These are phyloP conservation scores for Ellobium chinense DNA, from an alignment of 2,888 invertebrate species.

Conservation along the genomic window DNA sequence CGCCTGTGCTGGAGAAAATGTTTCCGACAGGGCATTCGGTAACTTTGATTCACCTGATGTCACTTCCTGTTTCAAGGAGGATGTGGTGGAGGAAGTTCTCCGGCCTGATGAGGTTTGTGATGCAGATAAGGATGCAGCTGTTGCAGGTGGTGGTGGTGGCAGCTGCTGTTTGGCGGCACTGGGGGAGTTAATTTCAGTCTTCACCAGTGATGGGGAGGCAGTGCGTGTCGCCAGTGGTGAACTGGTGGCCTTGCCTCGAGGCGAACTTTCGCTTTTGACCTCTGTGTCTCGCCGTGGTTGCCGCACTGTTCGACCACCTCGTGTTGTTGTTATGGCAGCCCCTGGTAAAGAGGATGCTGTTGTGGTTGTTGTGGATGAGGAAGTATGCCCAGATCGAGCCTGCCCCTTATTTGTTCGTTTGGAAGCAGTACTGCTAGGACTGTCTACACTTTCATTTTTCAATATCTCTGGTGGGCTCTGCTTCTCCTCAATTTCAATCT, in stretches of 20 bases:
- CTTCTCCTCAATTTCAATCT: conserved; percentile 8
- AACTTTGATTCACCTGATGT: conserved; percentile 18
- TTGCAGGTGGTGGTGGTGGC: not conserved
- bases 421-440: not conserved
- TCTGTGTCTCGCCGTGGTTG: conserved; percentile 44
- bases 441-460: conserved; percentile 1
- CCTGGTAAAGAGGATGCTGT: not conserved
- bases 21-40: conserved; percentile 14
- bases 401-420: not conserved
- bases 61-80: not conserved
- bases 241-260: conserved; percentile 14
- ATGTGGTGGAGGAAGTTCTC: not conserved
- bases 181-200: conserved; percentile 8
- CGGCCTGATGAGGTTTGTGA: not conserved
- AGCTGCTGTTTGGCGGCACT: not conserved
- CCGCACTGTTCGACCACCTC: conserved; percentile 46
- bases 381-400: not conserved
- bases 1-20: conserved; percentile 3
- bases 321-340: conserved; percentile 41
- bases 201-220: not conserved
- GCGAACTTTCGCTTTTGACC: not conserved
- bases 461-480: not conserved
- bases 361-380: not conserved
- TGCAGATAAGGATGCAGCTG: not conserved
- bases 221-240: not conserved